These are phyloP conservation scores for Tenodera sinensis DNA, from an alignment of 2,888 invertebrate species.

Conservation along the genomic window DNA sequence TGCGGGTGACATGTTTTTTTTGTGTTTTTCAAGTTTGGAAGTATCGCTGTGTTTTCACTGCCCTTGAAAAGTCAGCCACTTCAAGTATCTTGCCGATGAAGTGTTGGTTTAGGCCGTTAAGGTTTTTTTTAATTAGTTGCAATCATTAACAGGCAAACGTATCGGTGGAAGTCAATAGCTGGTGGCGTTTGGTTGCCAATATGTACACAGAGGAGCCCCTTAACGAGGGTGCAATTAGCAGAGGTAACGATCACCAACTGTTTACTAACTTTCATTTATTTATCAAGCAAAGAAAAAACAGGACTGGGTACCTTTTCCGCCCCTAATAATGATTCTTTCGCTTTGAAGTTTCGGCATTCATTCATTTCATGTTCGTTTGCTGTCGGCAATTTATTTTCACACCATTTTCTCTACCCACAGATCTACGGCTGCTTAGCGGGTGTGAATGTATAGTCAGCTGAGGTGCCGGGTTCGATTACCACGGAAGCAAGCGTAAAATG, in stretches of 20 bases:
- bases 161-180: not conserved
- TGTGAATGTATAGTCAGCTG: too few relatives aligned
- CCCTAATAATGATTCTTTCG: not conserved
- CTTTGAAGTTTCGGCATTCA: not conserved
- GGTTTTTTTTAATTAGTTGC: too few relatives aligned
- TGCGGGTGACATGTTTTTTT: too few relatives aligned
- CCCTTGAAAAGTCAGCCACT: too few relatives aligned
- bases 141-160: not conserved
- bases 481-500: too few relatives aligned
- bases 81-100: too few relatives aligned
- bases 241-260: not conserved
- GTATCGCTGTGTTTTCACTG: too few relatives aligned
- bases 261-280: not conserved
- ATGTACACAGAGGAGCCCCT: not conserved
- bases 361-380: not conserved
- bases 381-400: not conserved
- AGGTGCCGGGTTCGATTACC: too few relatives aligned
- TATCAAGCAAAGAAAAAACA: not conserved
- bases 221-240: not conserved
- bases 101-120: too few relatives aligned
- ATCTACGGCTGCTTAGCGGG: too few relatives aligned
- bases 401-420: not conserved
- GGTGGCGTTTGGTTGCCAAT: not conserved
- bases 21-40: too few relatives aligned
- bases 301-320: not conserved